phyloP scores from a whole-genome alignment of 2,113 vertebrate genomes.

The Prunella fulvescens region DNA sequence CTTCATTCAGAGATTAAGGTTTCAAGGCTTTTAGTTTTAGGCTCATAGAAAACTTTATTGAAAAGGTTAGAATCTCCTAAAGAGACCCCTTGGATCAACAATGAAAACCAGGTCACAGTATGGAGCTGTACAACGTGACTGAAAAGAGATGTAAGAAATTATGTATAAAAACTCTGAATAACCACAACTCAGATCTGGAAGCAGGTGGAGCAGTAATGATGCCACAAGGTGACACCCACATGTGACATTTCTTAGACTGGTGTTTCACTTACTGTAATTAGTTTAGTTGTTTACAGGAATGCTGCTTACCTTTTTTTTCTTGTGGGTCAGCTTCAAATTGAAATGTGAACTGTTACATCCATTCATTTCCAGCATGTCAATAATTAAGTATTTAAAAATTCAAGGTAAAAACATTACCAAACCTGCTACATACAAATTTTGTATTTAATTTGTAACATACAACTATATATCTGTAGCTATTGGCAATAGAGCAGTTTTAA shows the following conservation, averaged over 20 bases:
- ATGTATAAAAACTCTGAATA: not conserved
- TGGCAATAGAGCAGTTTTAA: not conserved
- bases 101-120: not conserved
- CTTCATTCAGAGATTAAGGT: not conserved
- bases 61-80: not conserved
- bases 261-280: not conserved
- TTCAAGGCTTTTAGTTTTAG: not conserved
- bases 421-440: not conserved
- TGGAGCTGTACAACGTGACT: accelerated
- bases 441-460: not conserved
- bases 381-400: not conserved
- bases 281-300: not conserved
- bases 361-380: not conserved
- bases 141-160: not conserved
- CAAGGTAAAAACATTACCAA: not conserved
- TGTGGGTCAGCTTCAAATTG: not conserved
- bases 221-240: not conserved
- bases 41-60: not conserved
- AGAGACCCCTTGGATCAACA: not conserved
- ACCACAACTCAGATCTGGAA: not conserved
- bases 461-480: not conserved
- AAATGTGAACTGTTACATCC: not conserved
- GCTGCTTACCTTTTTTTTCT: not conserved
- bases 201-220: not conserved
- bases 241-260: not conserved